Base-by-base conservation (phyloP, 2,888 invertebrate species). In the Pherbina coryleti region DNA sequence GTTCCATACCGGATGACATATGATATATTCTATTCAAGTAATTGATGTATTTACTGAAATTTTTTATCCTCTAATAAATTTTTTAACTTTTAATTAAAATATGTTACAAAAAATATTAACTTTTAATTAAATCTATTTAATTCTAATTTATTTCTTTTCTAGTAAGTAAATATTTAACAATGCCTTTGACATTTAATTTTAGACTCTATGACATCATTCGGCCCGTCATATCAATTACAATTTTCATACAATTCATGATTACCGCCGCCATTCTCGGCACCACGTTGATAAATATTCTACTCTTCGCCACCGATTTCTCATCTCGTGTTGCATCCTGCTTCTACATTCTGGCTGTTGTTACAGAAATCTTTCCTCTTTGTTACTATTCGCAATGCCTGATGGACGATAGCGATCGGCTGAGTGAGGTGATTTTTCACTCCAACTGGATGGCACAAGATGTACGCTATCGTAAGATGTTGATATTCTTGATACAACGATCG, bases 201-300 rank as follows among this genome's bases (percentile, higher is more conserved):
- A 83, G 82, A 19, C 75, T 83, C 8, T 80, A 80, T 57, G 78
- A 81, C 11, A 82, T 82, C 8, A 81, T 84, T 14, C 74, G 82
- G 0, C 82, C 83, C 0, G 70, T 83, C 2, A 82, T 82, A 19
- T 82, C 81, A 1, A 71, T 77, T 8, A 83, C 82, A 2, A 78
- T 81, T 7, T 83, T 82, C 37, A 70, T 82, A 17, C 83, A 83
- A 72, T 82, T 83, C 57, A 78, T 76, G 64, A 76, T 81, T 14
- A 81, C 82, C 8, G 81, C 81, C 8, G 67, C 60, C 28, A 75
- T 80, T 25, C 79, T 83, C 11, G 75, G 82, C n/a, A 64, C 69
- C 2, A 80, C 81, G 0, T 69, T 82, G 0, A 79, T 83, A 9
- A 82, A 83, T 19, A 82, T 83, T 9, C 14, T 81, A n/a, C 77